These are phyloP conservation scores for Pogonomyrmex californicus DNA, from an alignment of 1,140 invertebrate genomes.

Conservation along the genomic window DNA sequence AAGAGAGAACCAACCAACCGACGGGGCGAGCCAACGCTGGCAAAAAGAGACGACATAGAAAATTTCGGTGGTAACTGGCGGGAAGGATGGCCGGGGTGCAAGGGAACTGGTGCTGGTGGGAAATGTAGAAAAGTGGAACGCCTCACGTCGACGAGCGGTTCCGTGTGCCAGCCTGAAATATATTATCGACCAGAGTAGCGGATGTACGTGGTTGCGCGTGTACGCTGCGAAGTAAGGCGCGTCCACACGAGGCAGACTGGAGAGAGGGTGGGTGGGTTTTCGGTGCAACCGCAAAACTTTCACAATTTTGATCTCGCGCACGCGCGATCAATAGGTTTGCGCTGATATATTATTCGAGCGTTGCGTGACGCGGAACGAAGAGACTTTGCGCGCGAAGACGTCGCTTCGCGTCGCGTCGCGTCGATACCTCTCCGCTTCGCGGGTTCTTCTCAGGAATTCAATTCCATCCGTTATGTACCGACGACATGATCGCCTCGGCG, in stretches of 20 bases:
- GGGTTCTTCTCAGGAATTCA: slow-evolving; percentile 57
- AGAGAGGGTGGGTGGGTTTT: background rate
- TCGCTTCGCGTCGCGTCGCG: background rate
- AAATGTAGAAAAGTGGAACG: slow-evolving; percentile 67
- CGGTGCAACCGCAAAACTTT: slow-evolving; percentile 65
- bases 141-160: slow-evolving; percentile 47
- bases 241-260: background rate
- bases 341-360: slow-evolving; percentile 72
- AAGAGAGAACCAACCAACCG: background rate
- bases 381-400: slow-evolving; percentile 30
- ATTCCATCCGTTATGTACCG: slow-evolving; percentile 61
- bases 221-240: slow-evolving; percentile 5
- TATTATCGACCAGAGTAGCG: slow-evolving; percentile 54
- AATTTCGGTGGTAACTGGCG: slow-evolving; percentile 48
- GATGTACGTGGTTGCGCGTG: slow-evolving; percentile 2
- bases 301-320: slow-evolving; percentile 74
- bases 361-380: slow-evolving; percentile 40
- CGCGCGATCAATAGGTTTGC: slow-evolving; percentile 56
- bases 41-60: slow-evolving; percentile 60
- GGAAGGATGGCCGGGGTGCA: background rate
- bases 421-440: background rate
- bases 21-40: slow-evolving; percentile 39
- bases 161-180: slow-evolving; percentile 66
- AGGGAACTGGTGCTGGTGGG: background rate
- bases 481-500: slow-evolving; percentile 56